These are phyloP conservation scores for Phorcus lineatus DNA, from an alignment of 2,888 invertebrate species.

Conservation along the genomic window DNA sequence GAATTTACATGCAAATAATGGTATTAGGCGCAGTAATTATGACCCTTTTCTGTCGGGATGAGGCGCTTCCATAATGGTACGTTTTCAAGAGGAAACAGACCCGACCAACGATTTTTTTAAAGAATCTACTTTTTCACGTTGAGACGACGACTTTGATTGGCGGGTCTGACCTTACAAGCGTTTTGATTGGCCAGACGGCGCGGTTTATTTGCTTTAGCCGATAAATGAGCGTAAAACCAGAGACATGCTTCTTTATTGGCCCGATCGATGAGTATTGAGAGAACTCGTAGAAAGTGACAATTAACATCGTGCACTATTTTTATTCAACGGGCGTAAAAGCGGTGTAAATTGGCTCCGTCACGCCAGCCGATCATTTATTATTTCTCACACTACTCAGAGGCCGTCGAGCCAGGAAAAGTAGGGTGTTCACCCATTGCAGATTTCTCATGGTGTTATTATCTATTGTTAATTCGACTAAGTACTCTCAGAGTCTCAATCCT, in stretches of 20 bases:
- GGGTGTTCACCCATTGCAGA: background rate
- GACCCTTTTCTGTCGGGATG: background rate
- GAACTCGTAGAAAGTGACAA: conserved; percentile 12
- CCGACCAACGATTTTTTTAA: background rate
- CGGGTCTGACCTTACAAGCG: background rate
- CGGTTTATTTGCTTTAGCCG: background rate
- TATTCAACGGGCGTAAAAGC: conserved; percentile 15
- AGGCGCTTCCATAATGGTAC: background rate
- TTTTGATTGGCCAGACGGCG: background rate
- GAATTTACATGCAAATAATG: conserved; percentile 22
- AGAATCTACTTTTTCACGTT: background rate
- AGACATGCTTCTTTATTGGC: conserved; percentile 22
- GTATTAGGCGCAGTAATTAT: conserved; percentile 1
- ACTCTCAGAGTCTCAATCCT: background rate
- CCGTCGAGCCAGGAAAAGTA: background rate
- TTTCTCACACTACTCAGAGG: background rate
- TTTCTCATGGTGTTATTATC: conserved; percentile 8
- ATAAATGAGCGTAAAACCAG: conserved; percentile 3
- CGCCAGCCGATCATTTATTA: conserved; percentile 15
- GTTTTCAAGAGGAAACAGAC: background rate
- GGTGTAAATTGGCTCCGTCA: conserved; percentile 10
- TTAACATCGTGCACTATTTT: conserved; percentile 22
- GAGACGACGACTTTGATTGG: background rate
- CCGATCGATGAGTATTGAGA: conserved; percentile 20
- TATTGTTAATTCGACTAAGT: conserved; percentile 20